Evolutionary conservation across 92 coral and sea anemone genomes (phyloP), one percentile per base, ranked within the genome.

Genomic region (Umimayanthus kanabou): DNA sequence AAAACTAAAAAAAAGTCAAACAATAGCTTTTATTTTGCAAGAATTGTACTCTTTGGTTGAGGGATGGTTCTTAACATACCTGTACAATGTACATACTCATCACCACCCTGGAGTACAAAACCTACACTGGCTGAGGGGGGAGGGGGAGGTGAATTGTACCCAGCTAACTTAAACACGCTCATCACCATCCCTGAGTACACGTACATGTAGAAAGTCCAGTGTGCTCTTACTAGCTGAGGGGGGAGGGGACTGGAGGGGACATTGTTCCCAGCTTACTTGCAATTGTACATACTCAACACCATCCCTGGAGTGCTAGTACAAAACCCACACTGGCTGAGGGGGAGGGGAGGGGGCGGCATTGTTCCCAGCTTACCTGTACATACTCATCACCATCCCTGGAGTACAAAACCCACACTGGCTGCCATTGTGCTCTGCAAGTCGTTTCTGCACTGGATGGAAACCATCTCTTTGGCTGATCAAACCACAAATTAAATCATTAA

Each of bases 381-480:
- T 93, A 47, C 73, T 92, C 96, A 93, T 89, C 39, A 93, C 96
- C 94, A 93, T 93, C 45, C 96, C 96, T 80, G 96, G 96, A 3
- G 96, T 81, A 65, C 96, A 93, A 74, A 87, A 93, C 28, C 96
- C 96, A 88, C 96, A 93, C 92, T 93, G 96, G 33, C 96, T 93
- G 66, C 94, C 96, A 88, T 92, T 92, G 75, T 92, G 79, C 42
- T 92, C 94, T 47, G 96, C 96, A 57, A 93, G 47, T 50, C 96
- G 89, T 70, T 92, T 81, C 90, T 93, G 96, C 65, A 93, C 89
- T 61, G 87, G 73, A 85, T 93, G 96, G 81, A 89, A 93, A 5
- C 96, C 94, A 16, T 77, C 66, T 33, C 45, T 26, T 37, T 80
- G 84, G 47, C 72, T 57, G 28, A n/a, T n/a, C n/a, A n/a, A 40